Percentiles rank a stretch among this genome's conserved stretches.
Evolutionary conservation across 2,888 invertebrate genomes (phyloP).

Genomic region (Sipha maydis): DNA sequence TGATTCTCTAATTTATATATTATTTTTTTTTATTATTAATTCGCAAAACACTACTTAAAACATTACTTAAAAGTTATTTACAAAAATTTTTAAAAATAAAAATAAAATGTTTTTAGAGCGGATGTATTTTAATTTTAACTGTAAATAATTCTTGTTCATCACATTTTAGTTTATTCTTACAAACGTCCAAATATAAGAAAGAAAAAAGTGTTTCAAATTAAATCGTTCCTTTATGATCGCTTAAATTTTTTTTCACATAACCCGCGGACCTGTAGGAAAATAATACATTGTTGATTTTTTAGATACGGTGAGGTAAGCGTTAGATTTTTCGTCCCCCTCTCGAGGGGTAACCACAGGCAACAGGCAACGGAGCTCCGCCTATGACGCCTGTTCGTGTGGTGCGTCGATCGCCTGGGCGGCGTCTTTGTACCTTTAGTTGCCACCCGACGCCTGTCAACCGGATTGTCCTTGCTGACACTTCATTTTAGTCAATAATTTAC

Average conservation of each 20-base stretch:
- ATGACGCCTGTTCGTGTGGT: conserved; percentile 50
- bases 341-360: conserved; percentile 45
- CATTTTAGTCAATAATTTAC: conserved; percentile 21
- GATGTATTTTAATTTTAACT: not conserved
- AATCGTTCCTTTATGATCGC: not conserved
- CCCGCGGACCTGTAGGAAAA: not conserved
- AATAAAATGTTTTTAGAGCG: too few relatives aligned
- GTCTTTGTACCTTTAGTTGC: conserved; percentile 49
- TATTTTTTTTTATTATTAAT: too few relatives aligned
- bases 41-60: too few relatives aligned
- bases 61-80: too few relatives aligned
- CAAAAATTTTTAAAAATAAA: too few relatives aligned
- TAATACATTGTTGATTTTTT: not conserved
- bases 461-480: not conserved
- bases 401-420: conserved; percentile 28
- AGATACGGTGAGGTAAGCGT: not conserved
- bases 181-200: not conserved
- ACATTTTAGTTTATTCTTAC: not conserved
- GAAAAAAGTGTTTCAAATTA: not conserved
- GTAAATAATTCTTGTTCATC: not conserved
- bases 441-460: conserved; percentile 57
- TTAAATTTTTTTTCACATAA: not conserved
- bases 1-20: too few relatives aligned
- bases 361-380: conserved; percentile 45
- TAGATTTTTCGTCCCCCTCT: not conserved